Evolutionary conservation across 2,797 vertebrate genomes (phyloP).

Genomic region (Emys orbicularis): DNA sequence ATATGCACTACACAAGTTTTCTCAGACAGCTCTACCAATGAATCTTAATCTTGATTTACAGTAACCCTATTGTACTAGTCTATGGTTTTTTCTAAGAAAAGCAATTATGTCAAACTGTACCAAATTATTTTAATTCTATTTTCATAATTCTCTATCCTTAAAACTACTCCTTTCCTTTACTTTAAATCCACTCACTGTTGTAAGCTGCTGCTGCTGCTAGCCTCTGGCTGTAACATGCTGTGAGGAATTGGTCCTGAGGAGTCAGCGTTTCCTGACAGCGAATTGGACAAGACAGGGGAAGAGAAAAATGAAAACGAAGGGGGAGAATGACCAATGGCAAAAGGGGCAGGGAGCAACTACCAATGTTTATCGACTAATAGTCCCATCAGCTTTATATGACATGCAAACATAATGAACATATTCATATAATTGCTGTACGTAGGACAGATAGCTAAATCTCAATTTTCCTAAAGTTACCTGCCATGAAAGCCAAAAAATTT

Average conservation of each 20-base stretch:
- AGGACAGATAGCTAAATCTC: background rate
- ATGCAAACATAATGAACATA: background rate
- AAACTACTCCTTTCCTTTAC: slow-evolving; percentile 4
- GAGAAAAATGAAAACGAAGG: slow-evolving; percentile 30
- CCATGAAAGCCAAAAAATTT: background rate
- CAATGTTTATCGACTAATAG: background rate
- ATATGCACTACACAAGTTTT: background rate
- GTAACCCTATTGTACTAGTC: background rate
- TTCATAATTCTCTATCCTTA: slow-evolving; percentile 39
- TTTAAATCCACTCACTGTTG: slow-evolving; percentile 34
- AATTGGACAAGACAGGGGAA: slow-evolving; percentile 48
- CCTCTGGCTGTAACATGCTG: slow-evolving; percentile 63
- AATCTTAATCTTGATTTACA: background rate
- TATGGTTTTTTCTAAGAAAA: background rate
- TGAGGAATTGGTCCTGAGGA: slow-evolving; percentile 32
- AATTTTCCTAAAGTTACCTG: background rate
- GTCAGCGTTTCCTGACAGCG: slow-evolving; percentile 63
- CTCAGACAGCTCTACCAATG: background rate
- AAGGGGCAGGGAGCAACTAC: background rate
- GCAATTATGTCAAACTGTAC: background rate
- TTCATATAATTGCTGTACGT: background rate
- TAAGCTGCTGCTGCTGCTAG: slow-evolving; percentile 56
- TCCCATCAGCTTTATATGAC: slow-evolving; percentile 6
- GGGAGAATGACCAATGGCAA: background rate
- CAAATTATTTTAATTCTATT: slow-evolving; percentile 12